Evolutionary conservation across 2,888 invertebrate species (phyloP), one percentile per base, ranked within the genome.

Genomic region (Temnothorax ravouxi): DNA sequence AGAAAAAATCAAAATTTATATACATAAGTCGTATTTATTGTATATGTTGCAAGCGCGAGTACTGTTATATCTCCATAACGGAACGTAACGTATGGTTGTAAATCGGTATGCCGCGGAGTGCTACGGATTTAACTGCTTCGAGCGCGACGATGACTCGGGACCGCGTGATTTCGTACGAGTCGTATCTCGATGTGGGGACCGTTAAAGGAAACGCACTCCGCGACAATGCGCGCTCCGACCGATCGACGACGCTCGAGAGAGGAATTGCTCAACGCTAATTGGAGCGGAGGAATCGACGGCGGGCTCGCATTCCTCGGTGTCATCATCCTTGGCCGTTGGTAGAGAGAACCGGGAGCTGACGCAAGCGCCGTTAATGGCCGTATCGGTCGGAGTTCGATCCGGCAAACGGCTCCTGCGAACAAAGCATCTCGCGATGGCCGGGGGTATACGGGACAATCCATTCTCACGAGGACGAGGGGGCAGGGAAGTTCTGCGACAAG

Each of bases 401-500:
- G 47, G 59, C 56, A 61, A 76, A 18, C 61, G 64, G 59, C 29
- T 66, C 69, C 52, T 29, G 41, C 64, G 84, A n/a, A 25, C 59
- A 59, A 54, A 54, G 44, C 64, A 59, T 75, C 56, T 52, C 71
- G 41, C 67, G 29, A 29, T 29, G 29, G 25, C 25, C 52, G 15
- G 41, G 38, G 47, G 29, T 69, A 76, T 66, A 77, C 77, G 50
- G 83, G 52, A 75, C 67, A 75, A 82, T 76, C 86, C 75, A 86
- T 87, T 87, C 86, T 87, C 87, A 87, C 87, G 87, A 64, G 81
- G 29, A 15, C 47, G 52, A 47, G 34, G 38, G 56, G 47, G 15
- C 21, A 18, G 64, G 47, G n/a, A 69, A 54, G 56, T 38, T 80
- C 44, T 47, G 59, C 79, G 79, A 71, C 74, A 81, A 62, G 83